Evolutionary conservation across 2,888 invertebrate genomes (phyloP).

Genomic region (Papilio demoleus): DNA sequence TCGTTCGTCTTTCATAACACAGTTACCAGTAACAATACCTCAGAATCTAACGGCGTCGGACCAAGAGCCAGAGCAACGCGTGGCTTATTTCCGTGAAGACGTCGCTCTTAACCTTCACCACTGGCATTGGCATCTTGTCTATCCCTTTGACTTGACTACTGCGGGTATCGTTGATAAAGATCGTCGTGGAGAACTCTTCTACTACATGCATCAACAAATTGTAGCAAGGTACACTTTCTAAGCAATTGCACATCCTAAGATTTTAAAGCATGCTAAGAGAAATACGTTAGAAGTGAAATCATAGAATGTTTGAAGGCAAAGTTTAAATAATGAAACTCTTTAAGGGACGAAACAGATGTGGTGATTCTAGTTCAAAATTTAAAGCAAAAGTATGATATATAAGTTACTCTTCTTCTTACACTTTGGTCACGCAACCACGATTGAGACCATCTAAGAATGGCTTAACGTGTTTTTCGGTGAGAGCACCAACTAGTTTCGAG

Average conservation of each 20-base stretch:
- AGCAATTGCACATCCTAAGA: neutral
- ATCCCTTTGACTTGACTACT: conserved; percentile 87
- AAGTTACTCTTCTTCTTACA: too few relatives aligned
- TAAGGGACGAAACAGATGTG: too few relatives aligned
- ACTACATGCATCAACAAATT: conserved; percentile 90
- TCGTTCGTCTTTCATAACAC: neutral
- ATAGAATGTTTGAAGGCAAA: too few relatives aligned
- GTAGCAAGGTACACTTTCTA: conserved; percentile 76
- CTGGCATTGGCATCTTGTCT: conserved; percentile 95
- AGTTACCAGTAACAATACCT: conserved; percentile 87
- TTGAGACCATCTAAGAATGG: too few relatives aligned
- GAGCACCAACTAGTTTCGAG: too few relatives aligned
- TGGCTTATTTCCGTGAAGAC: conserved; percentile 93
- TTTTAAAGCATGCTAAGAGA: neutral
- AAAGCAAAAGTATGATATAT: too few relatives aligned
- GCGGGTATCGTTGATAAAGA: conserved; percentile 85
- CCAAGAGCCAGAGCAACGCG: conserved; percentile 88
- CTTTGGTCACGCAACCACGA: too few relatives aligned
- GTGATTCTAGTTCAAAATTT: too few relatives aligned
- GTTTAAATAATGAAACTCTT: too few relatives aligned
- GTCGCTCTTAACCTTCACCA: conserved; percentile 93
- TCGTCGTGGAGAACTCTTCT: conserved; percentile 90
- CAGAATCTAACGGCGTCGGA: conserved; percentile 89
- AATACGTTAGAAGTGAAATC: too few relatives aligned
- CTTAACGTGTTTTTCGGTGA: too few relatives aligned